Evolutionary conservation across 1,140 invertebrate species (phyloP).

Genomic region (Dufourea novaeangliae): DNA sequence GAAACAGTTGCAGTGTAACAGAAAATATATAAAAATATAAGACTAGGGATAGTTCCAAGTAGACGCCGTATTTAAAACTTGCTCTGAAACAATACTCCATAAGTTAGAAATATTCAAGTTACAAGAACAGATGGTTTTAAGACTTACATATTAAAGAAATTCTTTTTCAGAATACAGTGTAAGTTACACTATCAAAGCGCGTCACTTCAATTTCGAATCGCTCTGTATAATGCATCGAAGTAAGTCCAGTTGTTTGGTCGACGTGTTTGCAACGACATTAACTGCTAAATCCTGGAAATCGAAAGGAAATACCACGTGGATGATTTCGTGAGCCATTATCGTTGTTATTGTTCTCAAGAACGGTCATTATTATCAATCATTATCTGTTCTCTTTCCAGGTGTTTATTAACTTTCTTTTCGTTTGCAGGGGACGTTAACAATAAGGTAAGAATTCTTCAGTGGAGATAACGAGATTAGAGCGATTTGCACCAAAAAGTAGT

Average conservation of each 20-base stretch:
- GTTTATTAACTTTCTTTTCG: neutral
- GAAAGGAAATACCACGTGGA: neutral
- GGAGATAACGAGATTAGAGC: neutral
- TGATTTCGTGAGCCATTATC: neutral
- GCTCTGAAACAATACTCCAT: too few species aligned
- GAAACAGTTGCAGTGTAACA: too few species aligned
- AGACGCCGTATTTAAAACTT: too few species aligned
- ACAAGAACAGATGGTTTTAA: too few species aligned
- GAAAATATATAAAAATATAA: too few species aligned
- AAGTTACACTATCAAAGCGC: too few species aligned
- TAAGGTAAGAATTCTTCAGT: neutral
- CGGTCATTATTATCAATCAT: constrained; percentile 2
- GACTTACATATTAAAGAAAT: too few species aligned
- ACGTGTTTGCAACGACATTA: too few species aligned
- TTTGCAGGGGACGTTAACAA: neutral
- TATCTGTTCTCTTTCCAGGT: neutral
- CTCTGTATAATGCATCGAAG: neutral
- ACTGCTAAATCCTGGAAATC: neutral
- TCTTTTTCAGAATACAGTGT: too few species aligned
- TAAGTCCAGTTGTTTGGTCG: neutral
- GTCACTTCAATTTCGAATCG: neutral
- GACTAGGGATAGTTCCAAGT: too few species aligned
- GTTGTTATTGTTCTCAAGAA: neutral
- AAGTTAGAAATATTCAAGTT: too few species aligned
- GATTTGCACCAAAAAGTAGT: neutral